Conservation (phyloP, 2,113 vertebrate genomes). For the Tamias sibiricus region DNA sequence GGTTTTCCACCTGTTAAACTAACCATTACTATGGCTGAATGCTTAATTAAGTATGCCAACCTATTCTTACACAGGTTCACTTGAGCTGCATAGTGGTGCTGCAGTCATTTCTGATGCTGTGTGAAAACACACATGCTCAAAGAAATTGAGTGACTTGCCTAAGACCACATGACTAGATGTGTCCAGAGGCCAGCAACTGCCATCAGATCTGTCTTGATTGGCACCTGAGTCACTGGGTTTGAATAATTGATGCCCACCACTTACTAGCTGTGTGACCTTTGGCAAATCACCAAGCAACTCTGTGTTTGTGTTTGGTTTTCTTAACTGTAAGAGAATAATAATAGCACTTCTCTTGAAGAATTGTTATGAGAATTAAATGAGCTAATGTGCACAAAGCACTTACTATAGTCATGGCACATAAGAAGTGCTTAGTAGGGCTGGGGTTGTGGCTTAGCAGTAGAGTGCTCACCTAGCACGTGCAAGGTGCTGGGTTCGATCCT, state of each 20-base stretch:
- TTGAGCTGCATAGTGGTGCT: neutral
- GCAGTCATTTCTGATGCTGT: neutral
- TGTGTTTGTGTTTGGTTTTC: neutral
- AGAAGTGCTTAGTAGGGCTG: neutral
- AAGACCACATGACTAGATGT: neutral
- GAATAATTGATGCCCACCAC: neutral
- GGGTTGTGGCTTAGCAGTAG: too few species aligned
- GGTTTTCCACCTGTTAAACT: neutral
- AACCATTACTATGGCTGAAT: neutral
- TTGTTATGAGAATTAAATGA: neutral
- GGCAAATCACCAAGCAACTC: neutral
- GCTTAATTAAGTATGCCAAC: neutral
- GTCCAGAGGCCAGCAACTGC: neutral
- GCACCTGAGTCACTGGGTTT: neutral
- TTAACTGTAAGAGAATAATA: neutral
- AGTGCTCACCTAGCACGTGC: too few species aligned
- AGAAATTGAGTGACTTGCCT: neutral
- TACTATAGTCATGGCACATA: neutral
- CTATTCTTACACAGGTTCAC: neutral
- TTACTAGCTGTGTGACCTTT: neutral
- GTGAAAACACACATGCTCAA: neutral
- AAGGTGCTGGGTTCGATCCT: too few species aligned
- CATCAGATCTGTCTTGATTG: neutral
- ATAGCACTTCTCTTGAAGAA: neutral
- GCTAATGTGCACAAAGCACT: neutral